Evolutionary conservation across 2,888 invertebrate genomes (phyloP).

Genomic region (Ichneumoninae sp.): DNA sequence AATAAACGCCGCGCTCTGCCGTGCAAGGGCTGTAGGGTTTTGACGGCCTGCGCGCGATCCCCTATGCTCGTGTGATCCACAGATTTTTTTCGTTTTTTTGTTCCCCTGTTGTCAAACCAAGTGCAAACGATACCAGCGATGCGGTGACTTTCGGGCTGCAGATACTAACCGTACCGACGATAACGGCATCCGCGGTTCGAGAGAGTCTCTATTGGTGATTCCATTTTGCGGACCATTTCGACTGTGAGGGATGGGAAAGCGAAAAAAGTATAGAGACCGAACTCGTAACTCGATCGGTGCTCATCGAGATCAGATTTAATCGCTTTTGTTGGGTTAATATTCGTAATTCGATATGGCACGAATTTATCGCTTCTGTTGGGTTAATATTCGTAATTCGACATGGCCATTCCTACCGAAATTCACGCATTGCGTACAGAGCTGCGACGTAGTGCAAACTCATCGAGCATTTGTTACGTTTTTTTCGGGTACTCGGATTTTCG

Average conservation of each 20-base stretch:
- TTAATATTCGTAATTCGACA: conserved; percentile 29
- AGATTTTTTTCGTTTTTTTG: conserved; percentile 32
- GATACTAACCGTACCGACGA: conserved; percentile 20
- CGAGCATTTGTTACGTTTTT: conserved; percentile 41
- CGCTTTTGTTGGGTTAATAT: conserved; percentile 29
- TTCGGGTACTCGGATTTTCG: not conserved
- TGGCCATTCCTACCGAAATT: not conserved
- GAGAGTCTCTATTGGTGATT: conserved; percentile 14
- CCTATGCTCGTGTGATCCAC: conserved; percentile 2
- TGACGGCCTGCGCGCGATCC: conserved; percentile 18
- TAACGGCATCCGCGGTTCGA: not conserved
- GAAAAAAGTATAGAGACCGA: not conserved
- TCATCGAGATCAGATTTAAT: conserved; percentile 8
- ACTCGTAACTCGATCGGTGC: not conserved
- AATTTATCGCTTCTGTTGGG: conserved; percentile 6
- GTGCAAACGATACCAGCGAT: conserved; percentile 16
- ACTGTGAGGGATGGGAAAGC: not conserved
- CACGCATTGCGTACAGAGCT: not conserved
- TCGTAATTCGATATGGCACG: conserved; percentile 1
- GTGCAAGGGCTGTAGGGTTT: conserved; percentile 27
- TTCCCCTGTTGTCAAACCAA: not conserved
- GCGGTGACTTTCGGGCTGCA: conserved; percentile 9
- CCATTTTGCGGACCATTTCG: conserved; percentile 28
- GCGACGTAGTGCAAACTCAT: conserved; percentile 8
- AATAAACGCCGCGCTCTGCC: conserved; percentile 47